These are phyloP conservation scores for Chorisops tibialis DNA, from an alignment of 2,888 invertebrate genomes.

Conservation along the genomic window DNA sequence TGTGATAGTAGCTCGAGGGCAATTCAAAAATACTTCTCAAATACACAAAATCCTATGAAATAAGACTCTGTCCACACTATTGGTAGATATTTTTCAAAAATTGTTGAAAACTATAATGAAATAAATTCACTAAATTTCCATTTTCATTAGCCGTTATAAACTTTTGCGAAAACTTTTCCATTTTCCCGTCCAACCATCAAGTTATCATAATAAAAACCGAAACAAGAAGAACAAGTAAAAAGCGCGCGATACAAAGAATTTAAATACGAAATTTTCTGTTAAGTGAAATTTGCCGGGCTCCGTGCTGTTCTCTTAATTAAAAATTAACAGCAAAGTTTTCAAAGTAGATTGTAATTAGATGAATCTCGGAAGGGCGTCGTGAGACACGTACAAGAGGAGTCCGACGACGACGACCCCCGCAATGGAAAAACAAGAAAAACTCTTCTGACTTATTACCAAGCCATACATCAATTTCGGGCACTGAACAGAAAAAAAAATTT, in stretches of 20 bases:
- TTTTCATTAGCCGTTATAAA: too few species aligned
- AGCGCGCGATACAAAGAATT: neutral
- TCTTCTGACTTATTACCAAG: neutral
- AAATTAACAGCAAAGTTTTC: conserved; percentile 20
- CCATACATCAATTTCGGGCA: conserved; percentile 10
- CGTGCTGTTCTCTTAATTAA: conserved; percentile 15
- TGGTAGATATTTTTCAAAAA: too few species aligned
- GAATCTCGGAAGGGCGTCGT: neutral
- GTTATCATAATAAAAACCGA: too few species aligned
- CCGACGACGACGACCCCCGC: neutral
- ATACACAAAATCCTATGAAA: too few species aligned
- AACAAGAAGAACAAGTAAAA: neutral
- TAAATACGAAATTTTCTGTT: conserved; percentile 4
- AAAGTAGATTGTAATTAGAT: conserved; percentile 18
- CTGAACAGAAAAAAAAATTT: neutral
- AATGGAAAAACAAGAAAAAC: neutral
- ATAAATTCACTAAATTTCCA: too few species aligned
- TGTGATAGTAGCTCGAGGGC: too few species aligned
- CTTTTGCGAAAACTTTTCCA: neutral
- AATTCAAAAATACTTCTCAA: too few species aligned
- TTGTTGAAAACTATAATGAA: too few species aligned
- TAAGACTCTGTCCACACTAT: too few species aligned
- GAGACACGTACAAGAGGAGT: neutral
- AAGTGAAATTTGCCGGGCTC: conserved; percentile 4
- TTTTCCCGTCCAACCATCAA: neutral